These are phyloP conservation scores for Butorides virescens DNA, from an alignment of 2,113 vertebrate species.

Conservation along the genomic window DNA sequence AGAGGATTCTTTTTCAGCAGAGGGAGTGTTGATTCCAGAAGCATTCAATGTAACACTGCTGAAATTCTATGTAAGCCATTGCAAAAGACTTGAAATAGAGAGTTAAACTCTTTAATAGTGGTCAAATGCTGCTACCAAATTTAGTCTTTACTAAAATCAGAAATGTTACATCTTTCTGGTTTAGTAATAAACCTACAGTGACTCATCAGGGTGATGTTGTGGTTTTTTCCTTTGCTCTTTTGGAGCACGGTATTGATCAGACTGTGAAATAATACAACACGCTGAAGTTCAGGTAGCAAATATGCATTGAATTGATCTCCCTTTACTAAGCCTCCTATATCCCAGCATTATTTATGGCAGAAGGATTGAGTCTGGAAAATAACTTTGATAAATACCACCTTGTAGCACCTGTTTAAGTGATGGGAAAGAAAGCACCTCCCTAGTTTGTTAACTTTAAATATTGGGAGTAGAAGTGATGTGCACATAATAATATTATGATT, in stretches of 20 bases:
- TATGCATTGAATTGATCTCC: conserved; percentile 83
- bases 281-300: conserved; percentile 87
- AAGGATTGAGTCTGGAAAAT: conserved; percentile 39
- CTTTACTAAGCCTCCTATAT: conserved; percentile 68
- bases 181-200: conserved; percentile 56
- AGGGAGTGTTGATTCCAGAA: neutral
- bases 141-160: conserved; percentile 14
- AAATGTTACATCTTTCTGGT: conserved; percentile 51
- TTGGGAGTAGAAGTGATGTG: conserved; percentile 66
- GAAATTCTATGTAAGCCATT: neutral
- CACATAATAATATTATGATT: conserved; percentile 77
- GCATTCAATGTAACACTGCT: neutral
- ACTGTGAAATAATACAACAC: conserved; percentile 80
- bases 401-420: conserved; percentile 66
- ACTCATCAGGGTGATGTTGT: conserved; percentile 64
- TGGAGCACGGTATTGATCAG: conserved; percentile 82
- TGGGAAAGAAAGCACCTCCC: conserved; percentile 53
- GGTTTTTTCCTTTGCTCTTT: conserved; percentile 65
- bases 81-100: neutral
- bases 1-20: neutral
- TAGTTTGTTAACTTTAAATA: conserved; percentile 78
- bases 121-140: conserved; percentile 12
- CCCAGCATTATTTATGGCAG: conserved; percentile 72
- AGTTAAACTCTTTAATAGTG: neutral
- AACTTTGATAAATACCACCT: conserved; percentile 36